Base-by-base conservation (phyloP, 2,888 invertebrate species). In the Drosophila macrospina region DNA sequence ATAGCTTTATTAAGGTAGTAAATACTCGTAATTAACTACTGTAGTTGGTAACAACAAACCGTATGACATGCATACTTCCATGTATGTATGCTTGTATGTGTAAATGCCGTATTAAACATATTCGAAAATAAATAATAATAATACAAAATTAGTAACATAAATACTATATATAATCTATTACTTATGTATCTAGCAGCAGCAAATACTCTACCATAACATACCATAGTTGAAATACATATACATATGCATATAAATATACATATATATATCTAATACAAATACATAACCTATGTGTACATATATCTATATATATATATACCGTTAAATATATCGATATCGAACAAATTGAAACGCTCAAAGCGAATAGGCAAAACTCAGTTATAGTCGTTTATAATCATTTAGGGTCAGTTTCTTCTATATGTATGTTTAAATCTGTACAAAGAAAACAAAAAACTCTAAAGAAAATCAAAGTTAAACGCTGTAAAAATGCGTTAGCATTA, bases 1-100 rank as follows among this genome's bases (percentile, higher is more conserved):
- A 94, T 94, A 94, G 94, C 94, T 94, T 94, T 94, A 94, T 94
- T 92, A 94, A 93, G 92, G 89, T 91, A 91, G 91, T 90, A 77
- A 82, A 90, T 87, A 87, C 82, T 61, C 52, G 67, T 71, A 81
- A 72, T 51, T 62, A 65, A 69, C 75, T 69, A 78, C 78, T 74
- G 68, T 63, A 67, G 62, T 57, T 67, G 62, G 59, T 41, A 60
- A 41, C 57, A 39, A 39, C 57, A 57, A 55, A 50, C 30, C 34
- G 34, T 30, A 15, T 16, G 41, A 16, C 51, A 37, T 34, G 26
- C 26, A 37, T 15, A 37, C 26, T 24, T 15, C 5, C 5, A 26
- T 34, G 34, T 59, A 11, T 34, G 26, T 15, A 32, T 41, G 51
- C 51, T 16, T 57, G 30, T 41, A 39, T 41, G 41, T 59, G 50